phyloP scores from a whole-genome alignment of 2,797 vertebrate genomes.

The Pseudomugil tenellus region DNA sequence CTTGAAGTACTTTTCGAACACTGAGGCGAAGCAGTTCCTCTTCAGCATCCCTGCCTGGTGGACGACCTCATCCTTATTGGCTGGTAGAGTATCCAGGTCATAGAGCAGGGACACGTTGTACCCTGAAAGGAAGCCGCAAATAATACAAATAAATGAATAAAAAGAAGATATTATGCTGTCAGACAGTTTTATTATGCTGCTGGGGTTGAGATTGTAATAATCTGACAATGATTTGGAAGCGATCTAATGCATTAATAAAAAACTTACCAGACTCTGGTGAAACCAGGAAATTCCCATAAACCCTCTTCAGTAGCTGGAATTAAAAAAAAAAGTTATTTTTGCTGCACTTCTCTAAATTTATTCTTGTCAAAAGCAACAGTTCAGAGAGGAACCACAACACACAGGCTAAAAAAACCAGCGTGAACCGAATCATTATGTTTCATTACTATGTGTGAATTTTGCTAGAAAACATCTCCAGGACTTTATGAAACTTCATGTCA shows the following conservation, averaged over 20 bases:
- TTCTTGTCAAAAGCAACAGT: background rate
- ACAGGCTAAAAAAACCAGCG: background rate
- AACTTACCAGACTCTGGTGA: conserved; percentile 89
- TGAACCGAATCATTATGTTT: background rate
- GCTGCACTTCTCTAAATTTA: background rate
- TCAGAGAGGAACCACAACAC: background rate
- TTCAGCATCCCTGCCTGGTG: conserved; percentile 99
- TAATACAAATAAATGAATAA: background rate
- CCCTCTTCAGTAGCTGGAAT: conserved; percentile 92
- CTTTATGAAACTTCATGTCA: background rate
- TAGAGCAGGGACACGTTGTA: conserved; percentile 98
- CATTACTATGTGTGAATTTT: background rate
- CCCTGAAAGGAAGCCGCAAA: conserved; percentile 73
- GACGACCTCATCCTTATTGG: conserved; percentile 90
- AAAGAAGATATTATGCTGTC: background rate
- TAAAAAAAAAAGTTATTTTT: conserved; percentile 24
- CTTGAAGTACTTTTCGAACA: conserved; percentile 99
- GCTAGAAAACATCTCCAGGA: too few species aligned
- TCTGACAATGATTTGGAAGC: too few species aligned
- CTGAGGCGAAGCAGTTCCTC: conserved; percentile 98
- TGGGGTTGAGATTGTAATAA: too few species aligned
- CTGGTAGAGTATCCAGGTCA: conserved; percentile 91
- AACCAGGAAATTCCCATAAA: conserved; percentile 92
- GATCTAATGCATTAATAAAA: background rate
- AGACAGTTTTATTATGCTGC: too few species aligned